Conservation (phyloP, 2,113 vertebrate genomes). For the Cyrtonyx montezumae region DNA sequence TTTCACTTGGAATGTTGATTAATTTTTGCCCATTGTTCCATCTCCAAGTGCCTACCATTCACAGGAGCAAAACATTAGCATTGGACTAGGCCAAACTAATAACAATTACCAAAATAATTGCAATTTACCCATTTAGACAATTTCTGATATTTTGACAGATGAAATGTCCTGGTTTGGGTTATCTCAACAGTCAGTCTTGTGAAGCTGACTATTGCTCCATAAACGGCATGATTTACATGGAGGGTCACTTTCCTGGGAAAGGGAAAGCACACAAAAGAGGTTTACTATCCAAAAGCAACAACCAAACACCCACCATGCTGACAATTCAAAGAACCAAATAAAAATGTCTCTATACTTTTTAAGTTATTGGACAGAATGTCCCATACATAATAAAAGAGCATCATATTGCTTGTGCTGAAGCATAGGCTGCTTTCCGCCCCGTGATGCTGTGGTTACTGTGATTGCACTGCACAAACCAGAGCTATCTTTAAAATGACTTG, state of each 20-base stretch:
- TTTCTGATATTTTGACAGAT: not conserved
- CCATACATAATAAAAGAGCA: not conserved
- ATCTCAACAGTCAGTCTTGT: not conserved
- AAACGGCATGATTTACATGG: not conserved
- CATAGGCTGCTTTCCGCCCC: not conserved
- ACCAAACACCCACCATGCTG: not conserved
- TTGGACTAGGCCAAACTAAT: not conserved
- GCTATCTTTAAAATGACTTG: not conserved
- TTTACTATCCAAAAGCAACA: not conserved
- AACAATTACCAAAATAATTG: not conserved
- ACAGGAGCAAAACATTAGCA: not conserved
- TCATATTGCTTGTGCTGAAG: not conserved
- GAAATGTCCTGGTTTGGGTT: not conserved
- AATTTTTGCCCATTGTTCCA: conserved; percentile 16
- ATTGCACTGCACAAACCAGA: not conserved
- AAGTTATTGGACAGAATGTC: not conserved
- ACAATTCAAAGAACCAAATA: not conserved
- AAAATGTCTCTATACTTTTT: not conserved
- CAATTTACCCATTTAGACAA: conserved; percentile 27
- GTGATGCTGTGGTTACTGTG: not conserved
- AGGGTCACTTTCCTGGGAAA: not conserved
- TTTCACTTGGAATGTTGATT: conserved; percentile 30
- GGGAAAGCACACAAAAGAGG: not conserved
- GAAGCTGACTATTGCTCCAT: not conserved
- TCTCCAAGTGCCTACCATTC: not conserved